Evolutionary conservation across 2,888 invertebrate species (phyloP).

Genomic region (Blastobasis adustella): DNA sequence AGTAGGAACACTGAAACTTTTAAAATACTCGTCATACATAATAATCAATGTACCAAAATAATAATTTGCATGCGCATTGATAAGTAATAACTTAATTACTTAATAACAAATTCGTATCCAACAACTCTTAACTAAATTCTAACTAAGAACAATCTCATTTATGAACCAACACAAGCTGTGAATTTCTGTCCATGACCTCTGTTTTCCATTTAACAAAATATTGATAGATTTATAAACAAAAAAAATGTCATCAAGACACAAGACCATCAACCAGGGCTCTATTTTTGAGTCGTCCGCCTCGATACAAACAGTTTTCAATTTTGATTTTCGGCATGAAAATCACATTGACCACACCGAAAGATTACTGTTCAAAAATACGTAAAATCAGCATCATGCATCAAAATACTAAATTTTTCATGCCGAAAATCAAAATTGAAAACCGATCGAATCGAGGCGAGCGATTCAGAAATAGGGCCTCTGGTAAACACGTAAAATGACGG

Average conservation of each 20-base stretch:
- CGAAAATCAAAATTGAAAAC: no score
- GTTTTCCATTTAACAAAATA: neutral
- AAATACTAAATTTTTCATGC: no score
- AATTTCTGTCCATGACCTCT: constrained; percentile 20
- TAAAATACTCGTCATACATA: constrained; percentile 21
- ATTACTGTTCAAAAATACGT: no score
- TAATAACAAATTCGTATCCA: constrained; percentile 5
- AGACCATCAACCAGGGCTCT: no score
- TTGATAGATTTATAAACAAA: neutral
- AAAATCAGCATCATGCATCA: no score
- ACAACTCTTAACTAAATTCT: constrained; percentile 11
- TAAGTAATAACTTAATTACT: constrained; percentile 5
- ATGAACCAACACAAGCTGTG: constrained; percentile 26
- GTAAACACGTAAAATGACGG: neutral
- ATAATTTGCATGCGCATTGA: constrained; percentile 25
- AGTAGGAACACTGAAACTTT: constrained; percentile 26
- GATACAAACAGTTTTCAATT: no score
- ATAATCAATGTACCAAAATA: constrained; percentile 16
- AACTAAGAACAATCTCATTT: constrained; percentile 19
- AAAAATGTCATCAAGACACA: neutral
- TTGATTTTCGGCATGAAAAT: no score
- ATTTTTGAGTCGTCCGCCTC: no score
- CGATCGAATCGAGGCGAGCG: no score
- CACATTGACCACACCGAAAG: no score
- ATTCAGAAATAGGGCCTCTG: no score